These are phyloP conservation scores for Aelia acuminata DNA, from an alignment of 2,888 invertebrate genomes.

Conservation along the genomic window DNA sequence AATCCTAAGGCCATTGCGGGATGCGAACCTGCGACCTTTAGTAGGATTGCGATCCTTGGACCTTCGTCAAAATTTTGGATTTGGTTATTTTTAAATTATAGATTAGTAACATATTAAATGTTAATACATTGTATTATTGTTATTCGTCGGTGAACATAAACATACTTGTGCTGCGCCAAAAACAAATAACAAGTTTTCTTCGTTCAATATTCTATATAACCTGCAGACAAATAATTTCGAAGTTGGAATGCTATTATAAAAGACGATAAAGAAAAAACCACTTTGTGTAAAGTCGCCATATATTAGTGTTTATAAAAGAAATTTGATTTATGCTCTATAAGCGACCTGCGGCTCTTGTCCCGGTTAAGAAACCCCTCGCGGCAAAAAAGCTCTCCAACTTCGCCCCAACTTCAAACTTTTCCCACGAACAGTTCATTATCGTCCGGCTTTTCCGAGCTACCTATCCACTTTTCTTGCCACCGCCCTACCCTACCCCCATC, in stretches of 20 bases:
- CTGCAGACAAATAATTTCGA: neutral
- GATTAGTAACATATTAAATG: too few relatives aligned
- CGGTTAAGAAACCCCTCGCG: neutral
- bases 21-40: too few relatives aligned
- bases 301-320: constrained; percentile 22
- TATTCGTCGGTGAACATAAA: too few relatives aligned
- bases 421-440: neutral
- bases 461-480: neutral
- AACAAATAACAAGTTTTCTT: too few relatives aligned
- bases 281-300: constrained; percentile 29
- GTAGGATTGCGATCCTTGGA: too few relatives aligned
- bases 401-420: neutral
- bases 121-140: too few relatives aligned
- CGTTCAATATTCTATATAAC: neutral
- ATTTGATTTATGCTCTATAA: constrained; percentile 36
- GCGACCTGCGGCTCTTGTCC: neutral
- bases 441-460: constrained; percentile 5
- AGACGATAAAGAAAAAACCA: neutral
- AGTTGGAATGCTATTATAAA: neutral
- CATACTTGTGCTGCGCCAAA: too few relatives aligned
- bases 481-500: neutral
- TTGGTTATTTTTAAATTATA: too few relatives aligned
- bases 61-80: too few relatives aligned
- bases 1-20: too few relatives aligned
- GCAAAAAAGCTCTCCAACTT: constrained; percentile 29